Conservation (phyloP, 2,113 vertebrate genomes). For the Heterotilapia buettikoferi region DNA sequence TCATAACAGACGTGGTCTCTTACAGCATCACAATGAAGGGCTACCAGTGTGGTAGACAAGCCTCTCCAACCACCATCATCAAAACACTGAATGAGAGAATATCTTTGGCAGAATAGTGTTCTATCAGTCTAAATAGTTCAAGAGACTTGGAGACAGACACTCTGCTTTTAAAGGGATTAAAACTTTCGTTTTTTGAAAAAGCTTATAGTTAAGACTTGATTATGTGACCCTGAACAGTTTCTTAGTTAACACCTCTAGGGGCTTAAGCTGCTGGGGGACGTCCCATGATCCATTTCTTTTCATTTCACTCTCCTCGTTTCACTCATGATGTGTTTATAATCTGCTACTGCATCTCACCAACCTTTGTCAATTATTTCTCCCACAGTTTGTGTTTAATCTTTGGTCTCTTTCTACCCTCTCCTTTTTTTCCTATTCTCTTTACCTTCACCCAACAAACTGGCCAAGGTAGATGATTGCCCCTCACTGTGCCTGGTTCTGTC, state of each 20-base stretch:
- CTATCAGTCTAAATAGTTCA: not conserved
- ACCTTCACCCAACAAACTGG: not conserved
- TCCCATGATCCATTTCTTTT: not conserved
- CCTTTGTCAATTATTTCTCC: not conserved
- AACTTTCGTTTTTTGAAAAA: not conserved
- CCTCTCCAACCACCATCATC: not conserved
- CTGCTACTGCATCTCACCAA: not conserved
- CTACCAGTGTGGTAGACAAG: not conserved
- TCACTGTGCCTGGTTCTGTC: not conserved
- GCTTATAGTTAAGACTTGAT: not conserved
- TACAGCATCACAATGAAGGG: not conserved
- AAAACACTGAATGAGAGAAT: not conserved
- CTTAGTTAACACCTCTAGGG: not conserved
- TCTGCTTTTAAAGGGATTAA: not conserved
- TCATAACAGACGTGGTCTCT: not conserved
- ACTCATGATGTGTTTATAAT: not conserved
- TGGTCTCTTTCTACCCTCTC: not conserved
- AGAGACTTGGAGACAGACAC: not conserved
- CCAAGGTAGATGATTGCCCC: not conserved
- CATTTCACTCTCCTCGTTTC: not conserved
- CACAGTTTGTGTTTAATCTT: not conserved
- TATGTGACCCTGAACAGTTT: not conserved
- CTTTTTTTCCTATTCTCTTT: not conserved
- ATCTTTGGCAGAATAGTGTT: not conserved
- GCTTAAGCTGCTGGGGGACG: not conserved